Evolutionary conservation across 2,797 vertebrate species (phyloP).

Genomic region (Schizopygopsis malacanthus): DNA sequence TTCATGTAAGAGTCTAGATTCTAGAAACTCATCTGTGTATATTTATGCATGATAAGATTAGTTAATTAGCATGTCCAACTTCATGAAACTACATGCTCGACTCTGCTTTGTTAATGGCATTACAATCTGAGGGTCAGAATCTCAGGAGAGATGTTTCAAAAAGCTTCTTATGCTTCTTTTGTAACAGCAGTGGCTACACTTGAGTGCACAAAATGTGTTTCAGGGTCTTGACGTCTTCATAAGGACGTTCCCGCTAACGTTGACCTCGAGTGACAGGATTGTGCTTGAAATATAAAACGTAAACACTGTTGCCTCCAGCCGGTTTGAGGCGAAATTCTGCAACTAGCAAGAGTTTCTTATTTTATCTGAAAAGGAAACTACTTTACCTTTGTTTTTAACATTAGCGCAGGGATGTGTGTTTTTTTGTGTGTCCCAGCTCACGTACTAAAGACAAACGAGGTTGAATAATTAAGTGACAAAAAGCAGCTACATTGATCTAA

Average conservation of each 20-base stretch:
- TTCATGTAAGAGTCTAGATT: background rate
- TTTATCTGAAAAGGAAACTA: constrained; percentile 14
- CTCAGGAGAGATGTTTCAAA: constrained; percentile 26
- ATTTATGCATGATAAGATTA: background rate
- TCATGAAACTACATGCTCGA: constrained; percentile 22
- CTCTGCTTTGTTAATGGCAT: constrained; percentile 4
- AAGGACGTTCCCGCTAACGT: background rate
- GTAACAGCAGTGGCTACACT: background rate
- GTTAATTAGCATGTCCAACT: constrained; percentile 7
- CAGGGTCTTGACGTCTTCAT: background rate
- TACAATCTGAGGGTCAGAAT: constrained; percentile 29
- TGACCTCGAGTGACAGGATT: constrained; percentile 34
- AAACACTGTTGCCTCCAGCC: constrained; percentile 34
- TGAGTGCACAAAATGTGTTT: constrained; percentile 14
- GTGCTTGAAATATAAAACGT: constrained; percentile 26
- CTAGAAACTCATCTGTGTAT: background rate
- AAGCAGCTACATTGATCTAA: constrained; percentile 28
- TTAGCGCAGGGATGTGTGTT: background rate
- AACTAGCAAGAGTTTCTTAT: constrained; percentile 5
- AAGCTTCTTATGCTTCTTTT: constrained; percentile 4
- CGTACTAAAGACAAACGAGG: constrained; percentile 38
- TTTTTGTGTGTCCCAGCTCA: background rate
- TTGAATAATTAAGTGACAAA: constrained; percentile 48
- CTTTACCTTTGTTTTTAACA: constrained; percentile 25
- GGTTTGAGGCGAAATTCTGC: background rate